Evolutionary conservation across 2,888 invertebrate species (phyloP).

Genomic region (Andrena haemorrhoa): DNA sequence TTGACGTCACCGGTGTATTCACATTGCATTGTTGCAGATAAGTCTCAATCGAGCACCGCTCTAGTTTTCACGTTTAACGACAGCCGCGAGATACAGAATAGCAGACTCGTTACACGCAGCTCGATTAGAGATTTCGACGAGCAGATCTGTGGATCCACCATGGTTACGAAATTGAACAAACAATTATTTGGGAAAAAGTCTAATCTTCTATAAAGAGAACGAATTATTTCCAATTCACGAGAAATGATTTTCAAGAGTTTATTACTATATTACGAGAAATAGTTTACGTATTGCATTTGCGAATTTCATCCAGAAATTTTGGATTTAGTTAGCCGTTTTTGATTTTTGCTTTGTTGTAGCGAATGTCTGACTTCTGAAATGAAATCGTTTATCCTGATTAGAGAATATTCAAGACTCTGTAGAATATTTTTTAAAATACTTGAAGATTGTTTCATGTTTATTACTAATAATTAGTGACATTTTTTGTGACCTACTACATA

Average conservation of each 20-base stretch:
- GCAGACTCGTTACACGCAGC: constrained; percentile 16
- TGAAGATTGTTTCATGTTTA: too few species aligned
- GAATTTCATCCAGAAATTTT: too few species aligned
- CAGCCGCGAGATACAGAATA: constrained; percentile 32
- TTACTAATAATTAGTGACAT: too few species aligned
- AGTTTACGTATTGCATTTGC: background rate
- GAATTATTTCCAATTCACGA: background rate
- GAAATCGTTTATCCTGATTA: too few species aligned
- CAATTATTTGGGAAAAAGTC: background rate
- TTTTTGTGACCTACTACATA: too few species aligned
- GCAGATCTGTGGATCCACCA: background rate
- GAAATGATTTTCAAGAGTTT: background rate
- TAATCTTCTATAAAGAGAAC: too few species aligned
- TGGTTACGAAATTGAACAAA: background rate
- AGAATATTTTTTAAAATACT: too few species aligned
- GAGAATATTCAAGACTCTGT: too few species aligned
- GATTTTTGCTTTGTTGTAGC: too few species aligned
- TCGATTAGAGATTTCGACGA: constrained; percentile 30
- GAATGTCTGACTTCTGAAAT: too few species aligned
- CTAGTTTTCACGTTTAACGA: constrained; percentile 52
- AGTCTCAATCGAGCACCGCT: constrained; percentile 63
- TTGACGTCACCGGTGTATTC: constrained; percentile 71
- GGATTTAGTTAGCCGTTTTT: too few species aligned
- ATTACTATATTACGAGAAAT: background rate
- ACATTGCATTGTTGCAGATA: constrained; percentile 62